Percentiles rank a stretch among this genome's conserved stretches.
These are phyloP conservation scores for Sceloporus undulatus DNA, from an alignment of 2,113 vertebrate genomes.

Conservation along the genomic window DNA sequence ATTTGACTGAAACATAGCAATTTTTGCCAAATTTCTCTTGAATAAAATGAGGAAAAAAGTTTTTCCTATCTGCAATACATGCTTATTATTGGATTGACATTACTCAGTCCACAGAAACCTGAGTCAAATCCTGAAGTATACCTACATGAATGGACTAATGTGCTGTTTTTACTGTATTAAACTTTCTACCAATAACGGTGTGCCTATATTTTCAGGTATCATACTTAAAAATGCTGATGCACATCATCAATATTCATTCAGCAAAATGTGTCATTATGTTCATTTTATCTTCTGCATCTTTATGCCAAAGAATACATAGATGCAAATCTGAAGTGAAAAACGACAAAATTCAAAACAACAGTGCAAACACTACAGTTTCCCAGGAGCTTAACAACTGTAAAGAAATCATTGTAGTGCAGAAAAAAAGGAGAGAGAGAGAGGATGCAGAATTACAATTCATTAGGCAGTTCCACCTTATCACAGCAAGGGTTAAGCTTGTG, in stretches of 20 bases:
- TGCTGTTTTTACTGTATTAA: not conserved
- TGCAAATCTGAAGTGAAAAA: not conserved
- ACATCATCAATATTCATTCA: not conserved
- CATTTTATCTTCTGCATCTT: not conserved
- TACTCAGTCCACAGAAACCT: not conserved
- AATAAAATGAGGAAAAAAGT: too few species aligned
- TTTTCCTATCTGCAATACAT: not conserved
- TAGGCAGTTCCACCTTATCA: not conserved
- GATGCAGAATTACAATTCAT: not conserved
- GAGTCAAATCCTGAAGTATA: not conserved
- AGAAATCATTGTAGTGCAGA: not conserved
- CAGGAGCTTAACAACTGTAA: not conserved
- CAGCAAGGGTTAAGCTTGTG: not conserved
- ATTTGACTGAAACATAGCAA: too few species aligned
- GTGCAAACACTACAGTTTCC: not conserved
- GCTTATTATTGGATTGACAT: not conserved
- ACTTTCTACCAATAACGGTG: not conserved
- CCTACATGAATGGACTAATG: not conserved
- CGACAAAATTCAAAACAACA: not conserved
- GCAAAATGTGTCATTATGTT: not conserved
- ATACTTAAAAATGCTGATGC: too few species aligned
- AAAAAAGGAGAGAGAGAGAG: not conserved
- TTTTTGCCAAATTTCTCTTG: too few species aligned
- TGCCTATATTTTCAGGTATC: not conserved
- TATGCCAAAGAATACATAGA: not conserved